These are phyloP conservation scores for Harpagifer antarcticus DNA, from an alignment of 2,797 vertebrate genomes.

Conservation along the genomic window DNA sequence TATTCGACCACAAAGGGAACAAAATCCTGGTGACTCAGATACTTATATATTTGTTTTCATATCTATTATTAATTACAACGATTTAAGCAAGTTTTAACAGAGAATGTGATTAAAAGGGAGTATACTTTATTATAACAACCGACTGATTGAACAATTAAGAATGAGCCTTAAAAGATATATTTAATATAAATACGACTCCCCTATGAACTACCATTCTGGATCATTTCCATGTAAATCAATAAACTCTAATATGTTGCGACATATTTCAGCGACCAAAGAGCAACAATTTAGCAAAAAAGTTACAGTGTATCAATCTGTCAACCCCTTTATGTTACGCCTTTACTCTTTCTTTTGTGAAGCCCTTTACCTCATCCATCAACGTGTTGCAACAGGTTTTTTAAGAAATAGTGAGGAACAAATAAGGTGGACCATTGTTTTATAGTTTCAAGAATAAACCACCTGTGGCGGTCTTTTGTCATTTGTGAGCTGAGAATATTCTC, in stretches of 20 bases:
- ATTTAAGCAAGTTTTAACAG: conserved; percentile 40
- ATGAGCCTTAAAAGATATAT: background rate
- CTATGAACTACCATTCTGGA: background rate
- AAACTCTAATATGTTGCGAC: background rate
- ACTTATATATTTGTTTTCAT: conserved; percentile 29
- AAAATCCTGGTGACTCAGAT: conserved; percentile 3
- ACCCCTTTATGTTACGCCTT: conserved; percentile 39
- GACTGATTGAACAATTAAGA: background rate
- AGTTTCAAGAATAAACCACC: conserved; percentile 77
- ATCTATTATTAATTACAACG: conserved; percentile 3
- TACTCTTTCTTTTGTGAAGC: conserved; percentile 25
- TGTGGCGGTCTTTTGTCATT: conserved; percentile 73
- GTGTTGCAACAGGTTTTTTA: conserved; percentile 66
- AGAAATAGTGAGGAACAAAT: conserved; percentile 67
- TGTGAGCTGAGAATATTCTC: conserved; percentile 60
- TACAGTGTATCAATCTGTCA: conserved; percentile 35
- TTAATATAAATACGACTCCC: background rate
- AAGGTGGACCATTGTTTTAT: conserved; percentile 72
- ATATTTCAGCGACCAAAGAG: conserved; percentile 14
- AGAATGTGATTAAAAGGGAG: conserved; percentile 1
- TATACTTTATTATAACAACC: background rate
- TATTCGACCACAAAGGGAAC: conserved; percentile 34
- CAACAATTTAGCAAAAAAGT: conserved; percentile 10
- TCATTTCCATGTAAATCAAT: conserved; percentile 8
- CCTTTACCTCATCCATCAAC: conserved; percentile 65